These are phyloP conservation scores for Drosophila orena DNA, from an alignment of 1,140 invertebrate species.

Conservation along the genomic window DNA sequence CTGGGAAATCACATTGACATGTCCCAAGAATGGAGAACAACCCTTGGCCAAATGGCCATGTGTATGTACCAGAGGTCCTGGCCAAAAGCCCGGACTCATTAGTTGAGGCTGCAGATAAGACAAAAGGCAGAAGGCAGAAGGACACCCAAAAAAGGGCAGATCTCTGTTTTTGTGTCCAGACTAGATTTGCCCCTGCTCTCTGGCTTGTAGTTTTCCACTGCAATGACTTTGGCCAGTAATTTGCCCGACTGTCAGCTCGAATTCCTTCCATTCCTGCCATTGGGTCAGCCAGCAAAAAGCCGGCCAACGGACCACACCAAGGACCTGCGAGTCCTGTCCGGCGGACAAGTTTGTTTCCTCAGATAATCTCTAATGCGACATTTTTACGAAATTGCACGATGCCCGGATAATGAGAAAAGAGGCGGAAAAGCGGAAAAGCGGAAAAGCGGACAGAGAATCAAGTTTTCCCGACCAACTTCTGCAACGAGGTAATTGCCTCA, in stretches of 20 bases:
- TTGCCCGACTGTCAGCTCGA: constrained; percentile 80
- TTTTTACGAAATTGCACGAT: constrained; percentile 83
- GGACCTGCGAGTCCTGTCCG: constrained; percentile 36
- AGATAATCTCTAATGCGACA: constrained; percentile 84
- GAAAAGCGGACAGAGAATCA: constrained; percentile 32
- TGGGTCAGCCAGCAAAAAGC: constrained; percentile 63
- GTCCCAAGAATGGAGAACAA: constrained; percentile 25
- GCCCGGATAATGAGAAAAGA: constrained; percentile 80
- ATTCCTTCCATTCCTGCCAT: constrained; percentile 70
- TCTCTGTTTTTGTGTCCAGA: constrained; percentile 39
- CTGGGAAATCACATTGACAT: constrained; percentile 80
- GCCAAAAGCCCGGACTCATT: constrained; percentile 66
- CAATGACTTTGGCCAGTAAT: constrained; percentile 80
- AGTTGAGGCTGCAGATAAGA: constrained; percentile 71
- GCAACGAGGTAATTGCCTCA: constrained; percentile 63
- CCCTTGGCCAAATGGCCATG: constrained; percentile 41
- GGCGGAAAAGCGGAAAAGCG: constrained; percentile 56
- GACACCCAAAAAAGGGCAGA: constrained; percentile 5
- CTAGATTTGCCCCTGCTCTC: constrained; percentile 28
- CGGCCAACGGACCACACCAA: constrained; percentile 16
- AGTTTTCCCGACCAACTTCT: constrained; percentile 54
- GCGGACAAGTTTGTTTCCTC: constrained; percentile 78
- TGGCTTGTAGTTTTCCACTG: constrained; percentile 75
- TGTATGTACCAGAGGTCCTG: constrained; percentile 2
- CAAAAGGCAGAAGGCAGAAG: constrained; percentile 45